Base-by-base conservation (phyloP, 1,140 invertebrate genomes). In the Vollenhovia emeryi region DNA sequence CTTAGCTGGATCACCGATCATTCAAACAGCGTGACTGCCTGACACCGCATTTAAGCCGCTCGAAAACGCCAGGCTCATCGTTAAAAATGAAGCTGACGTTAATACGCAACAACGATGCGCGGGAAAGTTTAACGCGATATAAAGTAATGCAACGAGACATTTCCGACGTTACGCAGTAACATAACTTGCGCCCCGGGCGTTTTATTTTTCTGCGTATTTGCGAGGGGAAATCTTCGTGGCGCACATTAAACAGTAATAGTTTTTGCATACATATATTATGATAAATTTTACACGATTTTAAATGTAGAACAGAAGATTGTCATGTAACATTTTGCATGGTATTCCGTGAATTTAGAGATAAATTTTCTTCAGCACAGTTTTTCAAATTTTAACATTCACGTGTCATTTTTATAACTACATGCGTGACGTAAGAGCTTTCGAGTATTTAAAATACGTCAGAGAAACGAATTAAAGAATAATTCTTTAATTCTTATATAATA, bases 1-100 rank as follows among this genome's bases (percentile, higher is more conserved):
- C 83, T 84, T 84, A 84, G 74, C 45, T 84, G 75, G 75, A 84
- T 79, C 83, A 45, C 73, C 80, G 80, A 86, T 86, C 85, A 86
- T 71, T 86, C 79, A 84, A 86, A 66, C 50, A 43, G 73, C 83
- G 83, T 84, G 83, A 84, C 59, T 84, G 75, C 45, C 62, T 84
- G 83, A 84, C 73, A 84, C 83, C 73, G 11, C 74, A 66, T 84
- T 84, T 84, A 84, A 82, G 78, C 78, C 66, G 78, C 78, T 82
- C 50, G 66, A 73, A 82, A 82, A 82, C 27, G 50, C 36, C 36
- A 24, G 50, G 78, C 66, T 82, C 66, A 57, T 82, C 50, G 78
- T 57, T 73, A 73, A 82, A 73, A 71, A 82, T 82, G 36, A 73
- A 82, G 18, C 78, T 52, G 78, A 82, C 78, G 40, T 82, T 82